Evolutionary conservation across 1,140 invertebrate species (phyloP), one percentile per base, ranked within the genome.

Genomic region (Planococcus citri): DNA sequence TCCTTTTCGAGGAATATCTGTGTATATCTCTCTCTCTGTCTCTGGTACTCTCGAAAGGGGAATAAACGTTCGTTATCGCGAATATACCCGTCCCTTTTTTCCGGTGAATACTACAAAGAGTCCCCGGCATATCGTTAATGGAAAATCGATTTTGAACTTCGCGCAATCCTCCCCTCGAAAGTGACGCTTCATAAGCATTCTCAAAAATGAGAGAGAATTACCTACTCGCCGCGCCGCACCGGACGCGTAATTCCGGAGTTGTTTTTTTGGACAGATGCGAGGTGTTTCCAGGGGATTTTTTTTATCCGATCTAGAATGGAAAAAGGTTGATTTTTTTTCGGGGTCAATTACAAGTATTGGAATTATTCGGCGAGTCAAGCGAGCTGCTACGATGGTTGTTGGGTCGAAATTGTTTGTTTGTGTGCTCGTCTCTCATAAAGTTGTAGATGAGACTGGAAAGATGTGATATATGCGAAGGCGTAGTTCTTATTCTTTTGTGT

Each of bases 81-180:
- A 64, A 64, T 64, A 27, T 64, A 64, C 60, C 21, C 22, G 17
- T 64, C 60, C 60, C 60, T 64, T 64, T 64, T 27, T 27, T 64
- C 60, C 60, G 60, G 60, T 25, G 60, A 64, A 64, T 64, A 27
- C 25, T 64, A 27, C 21, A 27, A 64, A 27, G 60, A 64, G 60
- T 64, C 25, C 22, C 60, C 25, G 25, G 60, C 25, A 64, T 27
- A 64, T 27, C 60, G 60, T 64, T 64, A 64, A 64, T 64, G 60
- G 60, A 64, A 64, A 64, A 64, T 64, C 60, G 60, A 64, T 64
- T 64, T 64, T 64, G 60, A 64, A 64, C 20, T 64, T 64, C 60
- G 60, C 60, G 60, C 60, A 17, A 17, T 64, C 17, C 22, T 21
- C 22, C 29, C 12, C 12, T 64, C 60, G 20, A 64, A 25, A 64